phyloP scores from a whole-genome alignment of 2,888 invertebrate species.

The Cerastoderma edule region DNA sequence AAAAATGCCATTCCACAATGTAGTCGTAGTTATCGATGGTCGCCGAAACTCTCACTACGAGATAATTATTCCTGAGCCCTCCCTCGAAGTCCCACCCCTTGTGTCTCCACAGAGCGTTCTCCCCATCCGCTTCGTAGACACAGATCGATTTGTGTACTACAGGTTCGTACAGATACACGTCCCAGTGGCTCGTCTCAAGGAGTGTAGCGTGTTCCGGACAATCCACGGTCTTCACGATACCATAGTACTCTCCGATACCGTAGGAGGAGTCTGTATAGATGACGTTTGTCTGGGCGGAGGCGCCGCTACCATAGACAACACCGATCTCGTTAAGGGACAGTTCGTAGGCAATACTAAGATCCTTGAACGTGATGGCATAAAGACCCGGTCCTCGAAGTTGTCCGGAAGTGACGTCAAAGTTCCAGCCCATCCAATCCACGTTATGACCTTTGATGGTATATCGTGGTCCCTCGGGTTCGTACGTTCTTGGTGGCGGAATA shows the following conservation, averaged over 20 bases:
- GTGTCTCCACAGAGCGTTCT: conserved; percentile 63
- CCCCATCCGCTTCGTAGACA: conserved; percentile 65
- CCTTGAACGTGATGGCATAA: conserved; percentile 58
- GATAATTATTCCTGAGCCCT: conserved; percentile 56
- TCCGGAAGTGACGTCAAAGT: conserved; percentile 60
- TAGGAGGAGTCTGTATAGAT: conserved; percentile 60
- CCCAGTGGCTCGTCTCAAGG: conserved; percentile 62
- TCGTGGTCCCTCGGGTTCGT: conserved; percentile 64
- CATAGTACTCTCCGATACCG: conserved; percentile 57
- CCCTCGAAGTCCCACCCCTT: conserved; percentile 59
- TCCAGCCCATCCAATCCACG: conserved; percentile 70
- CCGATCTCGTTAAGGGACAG: conserved; percentile 66
- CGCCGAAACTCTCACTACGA: conserved; percentile 55
- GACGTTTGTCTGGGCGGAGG: conserved; percentile 55
- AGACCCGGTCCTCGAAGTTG: conserved; percentile 59
- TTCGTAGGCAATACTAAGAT: conserved; percentile 67
- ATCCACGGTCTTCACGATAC: conserved; percentile 63
- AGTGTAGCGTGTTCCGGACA: conserved; percentile 66
- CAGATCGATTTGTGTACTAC: conserved; percentile 58
- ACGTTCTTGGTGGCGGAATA: conserved; percentile 62
- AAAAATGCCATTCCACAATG: conserved; percentile 63
- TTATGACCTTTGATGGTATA: conserved; percentile 62
- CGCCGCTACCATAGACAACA: conserved; percentile 60
- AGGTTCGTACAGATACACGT: conserved; percentile 37
- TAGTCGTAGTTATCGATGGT: conserved; percentile 67